Evolutionary conservation across 2,888 invertebrate species (phyloP).

Genomic region (Melieria omissa): DNA sequence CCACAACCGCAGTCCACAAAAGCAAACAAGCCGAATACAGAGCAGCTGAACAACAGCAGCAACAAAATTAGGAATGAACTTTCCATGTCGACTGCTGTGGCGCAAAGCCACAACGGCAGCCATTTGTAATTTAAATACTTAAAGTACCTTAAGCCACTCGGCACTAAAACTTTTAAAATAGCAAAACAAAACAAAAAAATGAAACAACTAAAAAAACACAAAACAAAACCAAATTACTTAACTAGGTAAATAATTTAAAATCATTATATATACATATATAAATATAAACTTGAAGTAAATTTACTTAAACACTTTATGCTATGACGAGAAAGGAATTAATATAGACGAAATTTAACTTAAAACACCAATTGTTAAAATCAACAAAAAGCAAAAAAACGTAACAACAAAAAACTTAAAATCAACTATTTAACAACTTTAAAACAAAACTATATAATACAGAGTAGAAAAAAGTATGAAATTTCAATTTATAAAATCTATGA

Average conservation of each 20-base stretch:
- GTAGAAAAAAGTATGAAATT: neutral
- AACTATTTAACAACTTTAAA: neutral
- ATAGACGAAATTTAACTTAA: neutral
- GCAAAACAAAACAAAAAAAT: conserved; percentile 13
- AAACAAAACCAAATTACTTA: conserved; percentile 9
- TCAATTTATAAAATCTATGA: neutral
- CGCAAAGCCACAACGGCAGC: no score
- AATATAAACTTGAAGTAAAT: conserved; percentile 1
- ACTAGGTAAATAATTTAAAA: conserved; percentile 23
- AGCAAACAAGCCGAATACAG: conserved; percentile 13
- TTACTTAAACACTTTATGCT: no score
- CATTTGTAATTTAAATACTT: conserved; percentile 46
- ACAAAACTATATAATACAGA: conserved; percentile 6
- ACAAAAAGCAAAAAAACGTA: neutral
- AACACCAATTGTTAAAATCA: neutral
- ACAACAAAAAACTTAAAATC: neutral
- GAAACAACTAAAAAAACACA: conserved; percentile 1
- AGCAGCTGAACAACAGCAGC: no score
- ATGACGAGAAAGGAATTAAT: neutral
- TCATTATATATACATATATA: conserved; percentile 22
- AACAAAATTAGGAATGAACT: no score
- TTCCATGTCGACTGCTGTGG: no score
- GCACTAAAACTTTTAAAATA: conserved; percentile 55
- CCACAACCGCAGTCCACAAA: conserved; percentile 35
- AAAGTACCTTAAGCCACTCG: conserved; percentile 67